A percentile compares a stretch with the other conserved stretches of the same genome.
Evolutionary conservation across 2,797 vertebrate species (phyloP).

Genomic region (Antrozous pallidus): DNA sequence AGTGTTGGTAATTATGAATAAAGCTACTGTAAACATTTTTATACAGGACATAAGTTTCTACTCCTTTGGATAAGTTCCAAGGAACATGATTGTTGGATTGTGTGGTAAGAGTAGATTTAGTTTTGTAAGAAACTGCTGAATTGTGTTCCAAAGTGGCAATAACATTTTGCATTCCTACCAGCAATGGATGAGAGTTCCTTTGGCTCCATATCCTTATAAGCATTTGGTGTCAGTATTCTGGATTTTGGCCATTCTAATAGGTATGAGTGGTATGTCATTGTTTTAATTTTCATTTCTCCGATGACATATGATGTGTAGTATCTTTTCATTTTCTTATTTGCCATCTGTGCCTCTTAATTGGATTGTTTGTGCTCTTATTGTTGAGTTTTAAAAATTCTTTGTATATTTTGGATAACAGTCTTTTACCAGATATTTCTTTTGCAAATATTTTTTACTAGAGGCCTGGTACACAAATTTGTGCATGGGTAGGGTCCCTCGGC

Average conservation of each 20-base stretch:
- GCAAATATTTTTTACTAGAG: neutral
- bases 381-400: constrained; percentile 11
- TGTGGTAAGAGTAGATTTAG: neutral
- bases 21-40: neutral
- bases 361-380: neutral
- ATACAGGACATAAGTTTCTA: neutral
- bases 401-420: neutral
- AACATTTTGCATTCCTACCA: neutral
- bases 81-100: neutral
- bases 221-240: neutral
- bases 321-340: neutral
- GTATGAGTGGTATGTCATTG: neutral
- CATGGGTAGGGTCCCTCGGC: too few species aligned
- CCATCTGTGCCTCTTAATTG: neutral
- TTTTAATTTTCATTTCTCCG: neutral
- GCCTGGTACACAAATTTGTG: too few species aligned
- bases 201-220: neutral
- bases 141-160: neutral
- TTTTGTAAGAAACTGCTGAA: neutral
- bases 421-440: neutral
- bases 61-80: neutral
- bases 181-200: neutral
- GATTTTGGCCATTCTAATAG: neutral
- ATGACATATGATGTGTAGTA: neutral
- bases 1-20: neutral